A percentile compares a stretch with the other conserved stretches of the same genome.
phyloP scores from a whole-genome alignment of 1,140 invertebrate species.

The Hycleus phaleratus region DNA sequence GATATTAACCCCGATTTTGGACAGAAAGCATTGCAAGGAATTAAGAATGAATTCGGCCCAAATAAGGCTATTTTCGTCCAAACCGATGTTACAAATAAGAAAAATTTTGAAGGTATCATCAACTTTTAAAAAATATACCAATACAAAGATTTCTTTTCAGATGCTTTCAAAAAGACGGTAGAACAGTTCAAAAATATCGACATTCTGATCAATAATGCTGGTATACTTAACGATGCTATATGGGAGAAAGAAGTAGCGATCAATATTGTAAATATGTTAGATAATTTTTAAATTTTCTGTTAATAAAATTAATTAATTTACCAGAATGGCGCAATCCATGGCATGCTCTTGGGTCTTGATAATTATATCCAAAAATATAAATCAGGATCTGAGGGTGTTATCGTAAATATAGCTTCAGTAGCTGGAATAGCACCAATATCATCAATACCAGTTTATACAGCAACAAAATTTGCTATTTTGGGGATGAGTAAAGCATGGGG shows the following conservation, averaged over 20 bases:
- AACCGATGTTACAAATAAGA: conserved; percentile 21
- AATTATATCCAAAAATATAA: conserved; percentile 31
- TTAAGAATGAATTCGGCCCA: conserved; percentile 28
- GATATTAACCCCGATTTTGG: conserved; percentile 26
- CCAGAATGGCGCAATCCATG: conserved; percentile 29
- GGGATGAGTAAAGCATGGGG: conserved; percentile 26
- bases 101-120: conserved; percentile 35
- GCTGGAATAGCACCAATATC: conserved; percentile 16
- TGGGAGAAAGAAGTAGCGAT: conserved; percentile 44
- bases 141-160: conserved; percentile 6
- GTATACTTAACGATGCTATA: conserved; percentile 43
- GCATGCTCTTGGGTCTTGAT: conserved; percentile 27
- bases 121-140: conserved; percentile 31
- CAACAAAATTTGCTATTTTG: conserved; percentile 28
- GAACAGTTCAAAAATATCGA: conserved; percentile 37
- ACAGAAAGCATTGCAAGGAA: conserved; percentile 14
- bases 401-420: conserved; percentile 31
- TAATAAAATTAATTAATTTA: neutral
- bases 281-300: neutral
- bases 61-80: conserved; percentile 24
- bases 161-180: conserved; percentile 26
- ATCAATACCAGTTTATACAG: conserved; percentile 25
- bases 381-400: conserved; percentile 27
- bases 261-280: conserved; percentile 42
- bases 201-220: conserved; percentile 46